Evolutionary conservation across 2,888 invertebrate species (phyloP).

Genomic region (Meandrusa payeni): DNA sequence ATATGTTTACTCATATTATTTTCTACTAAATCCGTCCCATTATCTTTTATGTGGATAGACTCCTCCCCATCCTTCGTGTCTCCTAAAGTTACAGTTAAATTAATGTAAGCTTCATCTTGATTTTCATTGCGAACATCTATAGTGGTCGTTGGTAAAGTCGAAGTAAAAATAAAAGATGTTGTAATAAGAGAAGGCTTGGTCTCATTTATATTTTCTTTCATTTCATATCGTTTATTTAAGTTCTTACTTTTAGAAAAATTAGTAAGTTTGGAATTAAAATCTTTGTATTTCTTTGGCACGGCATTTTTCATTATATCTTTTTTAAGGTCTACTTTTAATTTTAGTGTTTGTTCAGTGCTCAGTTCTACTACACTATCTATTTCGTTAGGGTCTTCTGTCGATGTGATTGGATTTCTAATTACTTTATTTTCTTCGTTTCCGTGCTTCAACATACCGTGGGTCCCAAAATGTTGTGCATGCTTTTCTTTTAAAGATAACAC

Average conservation of each 20-base stretch:
- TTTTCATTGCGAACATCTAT: constrained; percentile 1
- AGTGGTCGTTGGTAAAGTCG: background rate
- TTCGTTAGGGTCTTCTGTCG: constrained; percentile 23
- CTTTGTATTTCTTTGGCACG: constrained; percentile 64
- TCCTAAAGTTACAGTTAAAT: constrained; percentile 26
- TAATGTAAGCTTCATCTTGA: constrained; percentile 11
- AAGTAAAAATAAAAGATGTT: background rate
- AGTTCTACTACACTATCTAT: constrained; percentile 33
- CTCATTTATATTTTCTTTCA: constrained; percentile 1
- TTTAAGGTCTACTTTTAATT: constrained; percentile 38
- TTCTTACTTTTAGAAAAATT: constrained; percentile 35
- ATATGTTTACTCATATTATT: background rate
- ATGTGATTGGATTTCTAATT: no score
- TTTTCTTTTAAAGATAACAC: constrained; percentile 73
- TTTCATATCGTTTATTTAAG: constrained; percentile 6
- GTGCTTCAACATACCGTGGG: constrained; percentile 46
- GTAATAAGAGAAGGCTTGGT: background rate
- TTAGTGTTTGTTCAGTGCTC: constrained; percentile 32
- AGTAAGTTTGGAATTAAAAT: constrained; percentile 45
- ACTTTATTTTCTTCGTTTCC: constrained; percentile 27
- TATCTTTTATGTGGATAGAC: constrained; percentile 28
- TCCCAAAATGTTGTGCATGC: constrained; percentile 67
- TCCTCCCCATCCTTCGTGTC: constrained; percentile 7
- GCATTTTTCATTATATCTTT: constrained; percentile 47
- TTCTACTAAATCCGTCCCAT: background rate